These are phyloP conservation scores for Eunapius fragilis DNA, from an alignment of 37 sponge, comb jelly and placozoan genomes.

Conservation along the genomic window DNA sequence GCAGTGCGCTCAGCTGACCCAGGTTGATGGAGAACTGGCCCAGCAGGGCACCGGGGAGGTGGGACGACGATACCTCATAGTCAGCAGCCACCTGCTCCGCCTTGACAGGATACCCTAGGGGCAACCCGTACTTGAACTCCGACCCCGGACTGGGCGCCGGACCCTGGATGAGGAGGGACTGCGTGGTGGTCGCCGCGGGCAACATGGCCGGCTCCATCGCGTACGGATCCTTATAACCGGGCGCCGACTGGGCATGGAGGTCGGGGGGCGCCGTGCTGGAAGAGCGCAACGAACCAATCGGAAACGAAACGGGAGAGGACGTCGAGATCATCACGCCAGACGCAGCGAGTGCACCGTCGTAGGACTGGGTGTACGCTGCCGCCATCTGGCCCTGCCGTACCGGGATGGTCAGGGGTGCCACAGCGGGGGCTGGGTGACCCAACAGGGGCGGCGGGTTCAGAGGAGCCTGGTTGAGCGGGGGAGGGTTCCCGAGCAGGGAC, in stretches of 20 bases:
- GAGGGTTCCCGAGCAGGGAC: constrained; percentile 66
- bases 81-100: background rate
- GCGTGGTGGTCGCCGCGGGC: background rate
- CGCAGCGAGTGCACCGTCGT: background rate
- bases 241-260: background rate
- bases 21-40: constrained; percentile 4
- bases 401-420: background rate
- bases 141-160: background rate
- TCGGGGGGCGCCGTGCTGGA: background rate
- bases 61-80: background rate
- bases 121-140: background rate
- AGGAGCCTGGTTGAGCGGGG: constrained; percentile 41
- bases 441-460: constrained; percentile 24
- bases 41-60: background rate
- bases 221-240: background rate
- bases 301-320: background rate
- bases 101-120: background rate
- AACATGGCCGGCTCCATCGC: background rate
- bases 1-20: constrained; percentile 7
- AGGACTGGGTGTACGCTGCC: background rate
- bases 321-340: background rate
- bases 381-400: background rate
- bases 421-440: constrained; percentile 19
- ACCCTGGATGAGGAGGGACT: background rate
- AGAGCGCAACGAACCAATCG: background rate